A percentile compares a stretch with the other conserved stretches of the same genome.
Evolutionary conservation across 2,888 invertebrate genomes (phyloP).

Genomic region (Lochmaea capreae): DNA sequence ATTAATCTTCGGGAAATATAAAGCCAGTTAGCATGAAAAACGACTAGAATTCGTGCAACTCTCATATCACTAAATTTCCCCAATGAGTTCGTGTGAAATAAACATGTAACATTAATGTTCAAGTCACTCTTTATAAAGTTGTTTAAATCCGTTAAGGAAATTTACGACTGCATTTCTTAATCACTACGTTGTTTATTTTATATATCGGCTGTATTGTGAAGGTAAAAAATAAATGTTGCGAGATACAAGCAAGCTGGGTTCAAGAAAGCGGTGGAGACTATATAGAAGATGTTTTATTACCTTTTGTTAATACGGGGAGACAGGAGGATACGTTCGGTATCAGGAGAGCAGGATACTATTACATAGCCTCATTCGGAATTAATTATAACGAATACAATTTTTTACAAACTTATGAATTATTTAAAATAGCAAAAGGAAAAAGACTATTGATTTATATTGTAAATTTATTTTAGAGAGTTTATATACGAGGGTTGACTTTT

Average conservation of each 20-base stretch:
- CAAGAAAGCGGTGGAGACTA: background rate
- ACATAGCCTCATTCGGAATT: too few species aligned
- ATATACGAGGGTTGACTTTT: too few species aligned
- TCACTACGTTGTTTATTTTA: conserved; percentile 7
- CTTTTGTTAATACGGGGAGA: background rate
- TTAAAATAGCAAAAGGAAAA: too few species aligned
- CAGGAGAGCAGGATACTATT: background rate
- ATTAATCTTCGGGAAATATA: background rate
- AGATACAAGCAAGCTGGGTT: background rate
- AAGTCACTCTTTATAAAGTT: conserved; percentile 14
- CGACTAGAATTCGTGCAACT: background rate
- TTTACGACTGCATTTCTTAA: conserved; percentile 6
- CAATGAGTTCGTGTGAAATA: conserved; percentile 14
- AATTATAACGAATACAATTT: too few species aligned
- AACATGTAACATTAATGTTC: conserved; percentile 13
- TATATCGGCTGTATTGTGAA: background rate
- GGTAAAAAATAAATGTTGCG: background rate
- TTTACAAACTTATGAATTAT: too few species aligned
- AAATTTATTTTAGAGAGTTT: too few species aligned
- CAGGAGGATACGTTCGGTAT: background rate
- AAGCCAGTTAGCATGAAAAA: background rate
- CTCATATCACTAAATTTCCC: conserved; percentile 16
- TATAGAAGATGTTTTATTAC: background rate
- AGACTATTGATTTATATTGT: too few species aligned
- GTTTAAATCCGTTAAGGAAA: conserved; percentile 13